These are phyloP conservation scores for Disparrhopalites patrizii DNA, from an alignment of 2,888 invertebrate genomes.

Conservation along the genomic window DNA sequence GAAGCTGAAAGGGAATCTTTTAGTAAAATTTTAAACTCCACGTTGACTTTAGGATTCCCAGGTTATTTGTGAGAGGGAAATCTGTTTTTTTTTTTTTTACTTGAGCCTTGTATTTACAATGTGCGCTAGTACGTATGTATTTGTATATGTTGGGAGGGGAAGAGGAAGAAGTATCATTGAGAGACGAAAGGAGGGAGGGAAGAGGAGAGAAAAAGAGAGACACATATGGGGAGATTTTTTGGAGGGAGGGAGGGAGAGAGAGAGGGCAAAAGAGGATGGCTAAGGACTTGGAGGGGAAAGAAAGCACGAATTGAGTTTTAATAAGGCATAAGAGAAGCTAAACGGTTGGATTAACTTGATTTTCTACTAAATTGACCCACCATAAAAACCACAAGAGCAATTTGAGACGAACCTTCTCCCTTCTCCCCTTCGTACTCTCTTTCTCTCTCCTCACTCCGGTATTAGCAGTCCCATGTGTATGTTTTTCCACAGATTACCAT, in stretches of 20 bases:
- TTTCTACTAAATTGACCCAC: slow-evolving; percentile 49
- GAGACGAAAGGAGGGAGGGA: neutral
- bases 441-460: neutral
- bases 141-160: neutral
- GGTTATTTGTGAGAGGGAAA: too few relatives aligned
- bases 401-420: slow-evolving; percentile 33
- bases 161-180: too few relatives aligned
- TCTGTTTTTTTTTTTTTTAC: too few relatives aligned
- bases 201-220: neutral
- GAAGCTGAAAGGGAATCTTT: too few relatives aligned
- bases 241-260: neutral
- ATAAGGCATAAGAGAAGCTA: slow-evolving; percentile 24
- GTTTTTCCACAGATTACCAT: slow-evolving; percentile 32
- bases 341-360: slow-evolving; percentile 49
- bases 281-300: slow-evolving; percentile 25
- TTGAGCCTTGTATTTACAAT: neutral
- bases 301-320: slow-evolving; percentile 26
- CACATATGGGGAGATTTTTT: neutral
- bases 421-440: neutral
- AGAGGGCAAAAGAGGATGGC: slow-evolving; percentile 1
- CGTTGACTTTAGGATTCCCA: too few relatives aligned
- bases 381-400: slow-evolving; percentile 48
- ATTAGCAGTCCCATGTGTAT: neutral
- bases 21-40: too few relatives aligned
- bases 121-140: too few relatives aligned